Evolutionary conservation across 2,888 invertebrate genomes (phyloP).

Genomic region (Lasioglossum zephyrum): DNA sequence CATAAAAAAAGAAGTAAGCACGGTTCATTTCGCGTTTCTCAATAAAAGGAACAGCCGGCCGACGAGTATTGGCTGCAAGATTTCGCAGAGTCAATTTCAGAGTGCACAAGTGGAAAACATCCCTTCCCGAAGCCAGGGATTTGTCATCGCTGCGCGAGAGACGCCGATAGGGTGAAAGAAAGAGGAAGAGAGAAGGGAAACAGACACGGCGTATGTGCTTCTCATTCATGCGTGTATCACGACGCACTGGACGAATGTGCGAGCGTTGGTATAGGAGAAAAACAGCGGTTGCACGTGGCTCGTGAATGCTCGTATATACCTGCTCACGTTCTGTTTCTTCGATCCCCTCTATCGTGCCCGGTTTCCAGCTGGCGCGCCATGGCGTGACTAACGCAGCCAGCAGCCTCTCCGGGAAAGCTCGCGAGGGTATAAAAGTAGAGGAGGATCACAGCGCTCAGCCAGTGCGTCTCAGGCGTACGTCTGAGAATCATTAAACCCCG

Average conservation of each 20-base stretch:
- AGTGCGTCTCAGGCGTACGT: slow-evolving; percentile 71
- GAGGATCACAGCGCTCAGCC: slow-evolving; percentile 58
- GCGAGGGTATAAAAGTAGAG: slow-evolving; percentile 76
- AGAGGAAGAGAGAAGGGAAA: slow-evolving; percentile 15
- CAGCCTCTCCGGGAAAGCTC: slow-evolving; percentile 44
- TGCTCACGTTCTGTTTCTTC: slow-evolving; percentile 57
- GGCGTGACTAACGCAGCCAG: slow-evolving; percentile 44
- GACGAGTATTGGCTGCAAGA: not conserved
- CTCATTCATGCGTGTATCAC: slow-evolving; percentile 55
- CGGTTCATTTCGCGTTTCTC: not conserved
- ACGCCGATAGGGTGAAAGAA: slow-evolving; percentile 1
- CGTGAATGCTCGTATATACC: slow-evolving; percentile 71
- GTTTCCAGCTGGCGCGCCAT: slow-evolving; percentile 38
- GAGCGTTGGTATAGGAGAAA: slow-evolving; percentile 57
- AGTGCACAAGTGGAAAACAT: not conserved
- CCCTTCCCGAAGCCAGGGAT: not conserved
- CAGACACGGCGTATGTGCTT: slow-evolving; percentile 22
- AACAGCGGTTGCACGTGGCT: slow-evolving; percentile 77
- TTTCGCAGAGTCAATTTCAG: not conserved
- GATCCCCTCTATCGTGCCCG: slow-evolving; percentile 30
- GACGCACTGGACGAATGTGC: slow-evolving; percentile 41
- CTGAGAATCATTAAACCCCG: slow-evolving; percentile 1
- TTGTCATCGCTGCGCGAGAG: not conserved
- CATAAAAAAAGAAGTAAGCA: too few species aligned
- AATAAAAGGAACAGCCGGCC: not conserved